Evolutionary conservation across 2,888 invertebrate genomes (phyloP).

Genomic region (Hyposoter didymator): DNA sequence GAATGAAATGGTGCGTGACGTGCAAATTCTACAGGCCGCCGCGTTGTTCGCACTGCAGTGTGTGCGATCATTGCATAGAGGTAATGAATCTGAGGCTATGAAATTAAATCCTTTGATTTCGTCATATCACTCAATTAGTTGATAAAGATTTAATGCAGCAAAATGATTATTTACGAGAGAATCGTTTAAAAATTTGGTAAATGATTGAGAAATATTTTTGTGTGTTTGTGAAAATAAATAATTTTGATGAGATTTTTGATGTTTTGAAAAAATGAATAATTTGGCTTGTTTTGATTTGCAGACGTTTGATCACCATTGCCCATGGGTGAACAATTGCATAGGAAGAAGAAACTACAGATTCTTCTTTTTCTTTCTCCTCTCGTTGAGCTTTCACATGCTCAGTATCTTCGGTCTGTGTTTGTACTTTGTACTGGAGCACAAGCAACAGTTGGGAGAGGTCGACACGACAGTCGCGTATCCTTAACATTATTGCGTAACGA

Average conservation of each 20-base stretch:
- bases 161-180: no score
- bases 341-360: slow-evolving; percentile 98
- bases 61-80: slow-evolving; percentile 99
- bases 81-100: slow-evolving; percentile 83
- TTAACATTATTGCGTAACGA: slow-evolving; percentile 80
- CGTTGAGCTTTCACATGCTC: slow-evolving; percentile 98
- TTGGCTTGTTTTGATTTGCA: slow-evolving; percentile 85
- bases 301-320: slow-evolving; percentile 99
- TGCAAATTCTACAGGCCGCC: slow-evolving; percentile 99
- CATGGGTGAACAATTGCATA: slow-evolving; percentile 99
- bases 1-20: slow-evolving; percentile 99
- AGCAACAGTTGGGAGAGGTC: slow-evolving; percentile 91
- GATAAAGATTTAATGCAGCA: no score
- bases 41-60: slow-evolving; percentile 99
- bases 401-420: slow-evolving; percentile 98
- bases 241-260: no score
- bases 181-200: no score
- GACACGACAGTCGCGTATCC: slow-evolving; percentile 95
- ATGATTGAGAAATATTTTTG: no score
- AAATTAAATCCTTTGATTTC: neutral
- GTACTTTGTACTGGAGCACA: slow-evolving; percentile 95
- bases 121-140: no score
- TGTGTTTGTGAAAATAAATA: no score
- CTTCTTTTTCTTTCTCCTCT: slow-evolving; percentile 99
- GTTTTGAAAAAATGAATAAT: neutral